Base-by-base conservation (phyloP, 2,888 invertebrate species). In the Auanema sp. region DNA sequence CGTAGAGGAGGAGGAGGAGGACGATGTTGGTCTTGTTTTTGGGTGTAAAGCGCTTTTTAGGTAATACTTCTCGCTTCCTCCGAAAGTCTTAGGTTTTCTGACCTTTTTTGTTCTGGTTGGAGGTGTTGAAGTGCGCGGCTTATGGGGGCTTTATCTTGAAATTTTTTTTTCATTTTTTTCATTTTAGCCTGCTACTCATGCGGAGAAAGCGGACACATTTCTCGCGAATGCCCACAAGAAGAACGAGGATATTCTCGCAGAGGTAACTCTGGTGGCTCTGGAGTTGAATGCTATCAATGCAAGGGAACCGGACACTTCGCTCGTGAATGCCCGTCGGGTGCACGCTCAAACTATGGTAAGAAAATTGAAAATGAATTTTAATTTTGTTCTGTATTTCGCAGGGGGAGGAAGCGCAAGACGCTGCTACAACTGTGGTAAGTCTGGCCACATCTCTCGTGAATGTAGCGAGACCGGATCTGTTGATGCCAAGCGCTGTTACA, bases 401-500 rank as follows among this genome's bases (percentile, higher is more conserved):
- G 60, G 60, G n/a, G 47, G 58, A 6, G 47, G 58, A 25, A 61
- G 66, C 10, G 68, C 68, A 51, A 72, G 71, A 62, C 75, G 71
- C 63, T 79, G 79, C 69, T 79, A 76, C 74, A 77, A 75, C 65
- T 79, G 79, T 56, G 79, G 79, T 51, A 64, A 71, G 43, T 44
- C 61, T 18, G 80, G 80, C 50, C 80, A 80, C 69, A 72, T 79
- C 59, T 72, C 76, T 12, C 77, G 80, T 41, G 79, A 79, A 51
- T 80, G 80, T 68, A 67, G 65, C 40, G 79, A 79, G 54, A 40
- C 58, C 11, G 74, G 69, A 56, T 68, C 67, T 18, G 72, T 64
- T 24, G 66, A 68, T 11, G 65, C 68, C 62, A 75, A 92, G 86
- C 91, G 91, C 83, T 79, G 79, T 72, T 80, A 71, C 70, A 75